phyloP scores from a whole-genome alignment of 2,888 invertebrate species.

The Drosophila nr. perissopoda region DNA sequence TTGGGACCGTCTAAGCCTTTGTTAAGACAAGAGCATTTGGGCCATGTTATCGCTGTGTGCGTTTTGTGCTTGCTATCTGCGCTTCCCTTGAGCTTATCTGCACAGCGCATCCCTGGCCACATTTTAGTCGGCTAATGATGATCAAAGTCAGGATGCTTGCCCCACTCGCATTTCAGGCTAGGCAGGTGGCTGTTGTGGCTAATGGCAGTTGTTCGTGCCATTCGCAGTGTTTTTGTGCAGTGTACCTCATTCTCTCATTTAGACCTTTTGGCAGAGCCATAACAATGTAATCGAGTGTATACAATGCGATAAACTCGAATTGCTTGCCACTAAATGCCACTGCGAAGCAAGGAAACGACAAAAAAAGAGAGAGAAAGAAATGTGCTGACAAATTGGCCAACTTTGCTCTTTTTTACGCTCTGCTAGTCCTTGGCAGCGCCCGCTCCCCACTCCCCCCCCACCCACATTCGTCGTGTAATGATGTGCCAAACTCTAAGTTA shows the following conservation, averaged over 20 bases:
- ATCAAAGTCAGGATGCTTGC: constrained; percentile 61
- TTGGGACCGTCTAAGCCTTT: constrained; percentile 46
- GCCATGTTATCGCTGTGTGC: constrained; percentile 10
- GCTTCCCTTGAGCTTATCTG: constrained; percentile 54
- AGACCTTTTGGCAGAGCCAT: constrained; percentile 53
- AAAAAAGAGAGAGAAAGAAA: constrained; percentile 34
- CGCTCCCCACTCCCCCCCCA: neutral
- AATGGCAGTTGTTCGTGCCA: neutral
- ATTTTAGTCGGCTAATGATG: constrained; percentile 72
- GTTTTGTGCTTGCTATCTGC: constrained; percentile 21
- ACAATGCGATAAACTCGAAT: constrained; percentile 69
- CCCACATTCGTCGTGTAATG: constrained; percentile 14
- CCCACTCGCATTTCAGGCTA: constrained; percentile 7
- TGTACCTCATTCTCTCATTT: constrained; percentile 31
- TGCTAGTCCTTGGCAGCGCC: constrained; percentile 3
- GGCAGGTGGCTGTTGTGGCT: constrained; percentile 27
- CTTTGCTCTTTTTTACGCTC: constrained; percentile 41
- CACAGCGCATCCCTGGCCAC: constrained; percentile 49
- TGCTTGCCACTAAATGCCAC: constrained; percentile 57
- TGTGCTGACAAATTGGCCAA: constrained; percentile 63
- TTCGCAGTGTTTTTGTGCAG: constrained; percentile 3
- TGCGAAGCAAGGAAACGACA: constrained; percentile 3
- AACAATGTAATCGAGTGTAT: constrained; percentile 76
- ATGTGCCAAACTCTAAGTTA: constrained; percentile 66
- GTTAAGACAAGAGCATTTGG: constrained; percentile 31